Base-by-base conservation (phyloP, 1,140 invertebrate species). In the Bombus superbus region DNA sequence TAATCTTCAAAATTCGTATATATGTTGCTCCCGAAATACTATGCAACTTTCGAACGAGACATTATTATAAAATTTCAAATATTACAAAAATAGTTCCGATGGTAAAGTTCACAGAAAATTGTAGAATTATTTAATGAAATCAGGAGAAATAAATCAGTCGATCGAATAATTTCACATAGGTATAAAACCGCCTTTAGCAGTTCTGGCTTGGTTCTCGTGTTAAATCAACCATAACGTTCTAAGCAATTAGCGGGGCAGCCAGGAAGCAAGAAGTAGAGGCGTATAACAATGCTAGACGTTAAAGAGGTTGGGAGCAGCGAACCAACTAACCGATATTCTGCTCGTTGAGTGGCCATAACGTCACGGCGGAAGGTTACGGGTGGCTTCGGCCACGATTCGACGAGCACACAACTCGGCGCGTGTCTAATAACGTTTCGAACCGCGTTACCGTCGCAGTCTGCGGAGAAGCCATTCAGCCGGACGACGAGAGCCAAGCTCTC, bases 391-490 rank as follows among this genome's bases (percentile, higher is more conserved):
- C 66, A 57, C 80, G 81, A 85, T 91, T 83, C 81, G 80, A 86
- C 78, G 86, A 91, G 88, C 72, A 73, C 71, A 64, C 86, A 90
- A 91, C 66, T 53, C 73, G 82, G 81, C 76, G 78, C 83, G 77
- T 91, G 86, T 84, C 86, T 91, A 91, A 91, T 91, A 88, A 90
- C 86, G 88, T 91, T 88, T 88, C 83, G 77, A 76, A 47, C 82
- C 85, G 68, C 83, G 83, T 85, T 81, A 87, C 81, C 42, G 18
- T 53, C 47, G 47, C 47, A 53, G 18, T 53, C 5, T 44, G n/a
- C 42, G 72, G 64, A 53, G 32, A 38, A 81, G 74, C 69, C 62
- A 79, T 86, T 86, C 62, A 69, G 73, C 38, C 69, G 47, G 76
- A 9, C 47, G 42, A 57, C 22, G 42, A 66, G 72, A 32, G 28